Evolutionary conservation across 2,797 vertebrate genomes (phyloP), one percentile per base, ranked within the genome.

Genomic region (Hippoglossus hippoglossus): DNA sequence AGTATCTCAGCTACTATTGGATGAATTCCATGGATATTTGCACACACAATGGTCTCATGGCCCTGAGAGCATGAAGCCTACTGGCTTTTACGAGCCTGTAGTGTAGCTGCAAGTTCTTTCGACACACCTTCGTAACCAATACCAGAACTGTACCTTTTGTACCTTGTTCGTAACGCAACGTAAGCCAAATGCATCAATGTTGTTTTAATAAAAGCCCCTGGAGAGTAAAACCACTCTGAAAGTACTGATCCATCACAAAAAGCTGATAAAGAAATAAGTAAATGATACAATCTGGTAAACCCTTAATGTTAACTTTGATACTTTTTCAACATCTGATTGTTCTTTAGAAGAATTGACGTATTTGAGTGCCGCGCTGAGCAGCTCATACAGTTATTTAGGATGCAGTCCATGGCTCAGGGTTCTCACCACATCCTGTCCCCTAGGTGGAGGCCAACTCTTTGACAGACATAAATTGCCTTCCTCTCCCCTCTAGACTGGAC

Each of bases 381-480:
- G 59, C 63, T 74, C 59, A 56, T 62, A 46, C 73, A 71, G 67
- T 77, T 89, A 79, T 88, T 93, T 84, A 85, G 77, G 82, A 92
- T 92, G 86, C 90, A 75, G 80, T 52, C 60, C 60, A 18, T 77
- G 60, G 66, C 67, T 82, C 65, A 34, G 58, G 65, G 80, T 76
- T 87, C 75, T 84, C 85, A 80, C 79, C 66, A 71, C 86, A 76
- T 82, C 78, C 73, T 84, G 79, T 91, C 85, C 90, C 90, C 77
- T 63, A 84, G 90, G 87, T 92, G 77, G 82, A 90, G 85, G 77
- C 84, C 87, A 65, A 79, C 78, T 86, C 81, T 89, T 90, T 94
- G 93, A 94, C 86, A 57, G 92, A 92, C 91, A 89, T 91, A 93
- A 93, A 94, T 94, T 93, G 92, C 90, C 86, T 91, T 88, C 80